phyloP scores from a whole-genome alignment of 2,888 invertebrate genomes.

The Pollenia griseotomentosa region DNA sequence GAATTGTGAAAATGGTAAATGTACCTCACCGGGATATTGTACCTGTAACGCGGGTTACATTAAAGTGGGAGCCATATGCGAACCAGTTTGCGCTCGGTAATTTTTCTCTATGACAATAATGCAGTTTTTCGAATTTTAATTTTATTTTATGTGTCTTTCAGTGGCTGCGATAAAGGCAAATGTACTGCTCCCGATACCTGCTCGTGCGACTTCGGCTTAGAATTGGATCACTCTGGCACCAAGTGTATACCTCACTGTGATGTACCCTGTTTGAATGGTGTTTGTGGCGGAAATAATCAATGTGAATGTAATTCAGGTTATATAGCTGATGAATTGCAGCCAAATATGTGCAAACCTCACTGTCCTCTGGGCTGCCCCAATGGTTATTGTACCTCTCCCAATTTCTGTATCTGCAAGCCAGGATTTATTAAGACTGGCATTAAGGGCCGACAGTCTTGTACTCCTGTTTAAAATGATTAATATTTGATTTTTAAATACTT shows the following conservation, averaged over 20 bases:
- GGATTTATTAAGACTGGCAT: constrained; percentile 86
- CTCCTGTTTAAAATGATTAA: constrained; percentile 79
- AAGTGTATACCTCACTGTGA: constrained; percentile 86
- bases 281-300: constrained; percentile 87
- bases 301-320: constrained; percentile 87
- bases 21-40: constrained; percentile 87
- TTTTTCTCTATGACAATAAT: constrained; percentile 31
- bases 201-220: constrained; percentile 79
- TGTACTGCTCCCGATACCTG: constrained; percentile 84
- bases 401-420: constrained; percentile 89
- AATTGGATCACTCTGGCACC: constrained; percentile 80
- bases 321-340: constrained; percentile 82
- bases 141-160: constrained; percentile 59
- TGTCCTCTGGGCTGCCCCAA: constrained; percentile 90
- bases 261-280: constrained; percentile 88
- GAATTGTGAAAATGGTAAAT: constrained; percentile 85
- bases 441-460: constrained; percentile 86
- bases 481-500: not conserved
- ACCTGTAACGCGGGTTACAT: constrained; percentile 86
- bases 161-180: constrained; percentile 82
- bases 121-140: not conserved
- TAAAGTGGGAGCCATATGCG: constrained; percentile 82
- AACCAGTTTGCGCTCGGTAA: constrained; percentile 82
- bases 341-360: constrained; percentile 86
- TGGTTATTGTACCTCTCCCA: constrained; percentile 89